Percentiles rank a stretch among this genome's conserved stretches.
Conservation (phyloP, 2,113 vertebrate genomes). For the Lota lota region DNA sequence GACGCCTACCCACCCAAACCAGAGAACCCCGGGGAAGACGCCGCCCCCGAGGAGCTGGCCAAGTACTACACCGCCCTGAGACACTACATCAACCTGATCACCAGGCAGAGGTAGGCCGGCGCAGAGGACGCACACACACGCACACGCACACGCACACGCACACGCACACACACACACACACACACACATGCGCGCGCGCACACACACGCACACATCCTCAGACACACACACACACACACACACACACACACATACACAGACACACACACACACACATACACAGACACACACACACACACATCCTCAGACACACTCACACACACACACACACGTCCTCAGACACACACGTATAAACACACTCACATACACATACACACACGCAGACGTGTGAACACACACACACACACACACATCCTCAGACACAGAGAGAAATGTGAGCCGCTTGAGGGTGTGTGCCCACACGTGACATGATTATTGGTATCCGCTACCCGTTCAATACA, state of each 20-base stretch:
- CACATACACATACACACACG: too few relatives aligned
- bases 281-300: neutral
- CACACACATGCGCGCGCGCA: too few relatives aligned
- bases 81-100: constrained; percentile 94
- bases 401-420: too few relatives aligned
- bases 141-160: neutral
- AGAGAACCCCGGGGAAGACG: constrained; percentile 82
- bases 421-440: too few relatives aligned
- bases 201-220: neutral
- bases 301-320: neutral
- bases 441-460: too few relatives aligned
- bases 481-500: too few relatives aligned
- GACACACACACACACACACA: neutral
- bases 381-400: too few relatives aligned
- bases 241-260: neutral
- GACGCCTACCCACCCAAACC: constrained; percentile 86
- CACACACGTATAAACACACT: too few relatives aligned
- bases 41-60: constrained; percentile 84
- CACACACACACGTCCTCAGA: neutral
- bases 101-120: constrained; percentile 82
- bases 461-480: too few relatives aligned
- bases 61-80: constrained; percentile 87
- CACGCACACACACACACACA: neutral
- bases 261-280: neutral
- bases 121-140: constrained; percentile 3